Evolutionary conservation across 2,888 invertebrate species (phyloP).

Genomic region (Gymnoscelis rufifasciata): DNA sequence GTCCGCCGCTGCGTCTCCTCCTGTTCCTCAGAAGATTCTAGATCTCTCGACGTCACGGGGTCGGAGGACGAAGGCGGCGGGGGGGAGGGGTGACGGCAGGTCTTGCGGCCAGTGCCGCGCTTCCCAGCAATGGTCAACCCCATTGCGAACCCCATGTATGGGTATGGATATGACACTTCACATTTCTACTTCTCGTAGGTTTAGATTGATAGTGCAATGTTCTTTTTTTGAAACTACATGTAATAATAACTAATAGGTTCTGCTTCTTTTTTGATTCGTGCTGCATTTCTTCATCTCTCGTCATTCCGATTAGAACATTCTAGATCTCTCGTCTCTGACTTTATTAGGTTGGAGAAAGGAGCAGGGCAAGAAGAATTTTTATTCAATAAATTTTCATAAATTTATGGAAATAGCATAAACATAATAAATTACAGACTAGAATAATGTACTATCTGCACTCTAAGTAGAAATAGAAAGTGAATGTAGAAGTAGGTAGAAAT

Average conservation of each 20-base stretch:
- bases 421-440: too few species aligned
- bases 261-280: not conserved
- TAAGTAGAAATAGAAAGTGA: not conserved
- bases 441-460: not conserved
- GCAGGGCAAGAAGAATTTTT: too few species aligned
- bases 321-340: not conserved
- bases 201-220: conserved; percentile 32
- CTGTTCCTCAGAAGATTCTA: conserved; percentile 70
- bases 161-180: conserved; percentile 54
- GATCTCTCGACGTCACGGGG: conserved; percentile 74
- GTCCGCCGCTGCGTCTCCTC: conserved; percentile 59
- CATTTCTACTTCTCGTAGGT: conserved; percentile 61
- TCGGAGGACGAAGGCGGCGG: conserved; percentile 70
- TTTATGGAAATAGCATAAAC: too few species aligned
- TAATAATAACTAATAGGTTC: too few species aligned
- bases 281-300: not conserved
- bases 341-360: not conserved
- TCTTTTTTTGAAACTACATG: too few species aligned
- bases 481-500: not conserved
- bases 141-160: conserved; percentile 45
- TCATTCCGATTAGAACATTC: too few species aligned
- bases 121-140: conserved; percentile 59
- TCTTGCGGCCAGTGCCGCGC: conserved; percentile 77
- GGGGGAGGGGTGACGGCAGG: conserved; percentile 65
- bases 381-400: too few species aligned